Base-by-base conservation (phyloP, 2,888 invertebrate species). In the Eupithecia subfuscata region DNA sequence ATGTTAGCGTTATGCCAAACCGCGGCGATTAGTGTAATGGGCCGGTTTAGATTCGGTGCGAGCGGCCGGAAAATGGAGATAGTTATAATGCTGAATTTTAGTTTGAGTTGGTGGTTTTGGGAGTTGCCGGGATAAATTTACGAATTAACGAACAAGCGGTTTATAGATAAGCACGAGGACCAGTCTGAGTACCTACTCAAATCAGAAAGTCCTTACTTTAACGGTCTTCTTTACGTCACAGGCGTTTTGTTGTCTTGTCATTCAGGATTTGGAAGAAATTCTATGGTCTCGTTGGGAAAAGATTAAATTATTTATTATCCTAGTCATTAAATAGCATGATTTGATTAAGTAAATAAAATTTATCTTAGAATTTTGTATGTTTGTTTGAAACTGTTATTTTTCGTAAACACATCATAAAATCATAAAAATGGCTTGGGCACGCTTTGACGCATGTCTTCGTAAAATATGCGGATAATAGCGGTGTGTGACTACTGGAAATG, bases 91-190 rank as follows among this genome's bases (percentile, higher is more conserved):
- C 60, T 25, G 25, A 60, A 5, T 60, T 89, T 89, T 87, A 83
- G 83, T 85, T 87, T 87, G 86, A 64, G 34, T 82, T 84, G 74
- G 81, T 81, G 86, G 86, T 88, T 88, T 18, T 40, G 40, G 40
- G 8, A 3, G 52, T 9, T 52, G 52, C 6, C 18, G n/a, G 16
- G 56, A 56, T 18, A 0, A n/a, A 8, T 37, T 37, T 37, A 40
- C 9, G 40, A 40, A 9, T 12, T 56, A 22, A 56, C 22, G 56
- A 12, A 56, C 56, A 3, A 22, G 12, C 22, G 22, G 5, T 52
- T 9, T 52, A 5, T 56, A n/a, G 52, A 11, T 22, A 22, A 22
- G 48, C 48, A 18, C 1, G 18, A 18, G 48, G 5, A 45, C 18
- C 48, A 48, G 52, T 8, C 48, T 18, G 18, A n/a, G 48, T 48